A percentile compares a stretch with the other conserved stretches of the same genome.
These are phyloP conservation scores for Callyntrura sp. DNA, from an alignment of 2,888 invertebrate genomes.

Conservation along the genomic window DNA sequence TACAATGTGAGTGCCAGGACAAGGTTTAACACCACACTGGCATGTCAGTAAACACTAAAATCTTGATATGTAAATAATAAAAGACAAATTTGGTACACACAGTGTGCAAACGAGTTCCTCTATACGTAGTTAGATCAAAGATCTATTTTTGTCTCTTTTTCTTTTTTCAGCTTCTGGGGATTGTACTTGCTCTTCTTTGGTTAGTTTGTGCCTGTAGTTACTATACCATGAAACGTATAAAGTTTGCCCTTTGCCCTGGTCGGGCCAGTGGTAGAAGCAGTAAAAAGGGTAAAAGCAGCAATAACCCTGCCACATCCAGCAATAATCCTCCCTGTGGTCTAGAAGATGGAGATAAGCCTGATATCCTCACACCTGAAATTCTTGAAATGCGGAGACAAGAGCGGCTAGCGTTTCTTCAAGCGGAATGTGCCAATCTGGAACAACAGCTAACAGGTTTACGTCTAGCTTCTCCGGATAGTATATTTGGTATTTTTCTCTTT, in stretches of 20 bases:
- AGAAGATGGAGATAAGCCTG: constrained; percentile 54
- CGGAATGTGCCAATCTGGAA: constrained; percentile 78
- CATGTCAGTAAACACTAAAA: constrained; percentile 41
- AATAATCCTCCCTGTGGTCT: constrained; percentile 46
- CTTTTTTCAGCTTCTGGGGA: constrained; percentile 69
- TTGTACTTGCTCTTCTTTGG: constrained; percentile 73
- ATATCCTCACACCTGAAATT: constrained; percentile 75
- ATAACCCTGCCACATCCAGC: constrained; percentile 34
- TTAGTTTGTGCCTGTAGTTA: constrained; percentile 77
- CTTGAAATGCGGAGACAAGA: constrained; percentile 79
- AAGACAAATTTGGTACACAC: neutral
- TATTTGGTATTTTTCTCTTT: constrained; percentile 68
- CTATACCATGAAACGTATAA: constrained; percentile 78
- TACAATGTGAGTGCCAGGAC: constrained; percentile 33
- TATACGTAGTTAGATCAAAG: neutral
- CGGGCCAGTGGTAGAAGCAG: constrained; percentile 17
- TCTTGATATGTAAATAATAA: constrained; percentile 40
- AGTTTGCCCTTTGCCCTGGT: constrained; percentile 70
- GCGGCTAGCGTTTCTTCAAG: constrained; percentile 75
- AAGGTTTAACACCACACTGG: constrained; percentile 39
- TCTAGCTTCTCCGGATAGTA: constrained; percentile 67
- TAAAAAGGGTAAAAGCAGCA: constrained; percentile 62
- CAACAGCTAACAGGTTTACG: constrained; percentile 80
- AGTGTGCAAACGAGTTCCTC: neutral
- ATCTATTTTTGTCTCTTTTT: neutral